phyloP scores from a whole-genome alignment of 2,797 vertebrate genomes.

The Anguilla megastoma region DNA sequence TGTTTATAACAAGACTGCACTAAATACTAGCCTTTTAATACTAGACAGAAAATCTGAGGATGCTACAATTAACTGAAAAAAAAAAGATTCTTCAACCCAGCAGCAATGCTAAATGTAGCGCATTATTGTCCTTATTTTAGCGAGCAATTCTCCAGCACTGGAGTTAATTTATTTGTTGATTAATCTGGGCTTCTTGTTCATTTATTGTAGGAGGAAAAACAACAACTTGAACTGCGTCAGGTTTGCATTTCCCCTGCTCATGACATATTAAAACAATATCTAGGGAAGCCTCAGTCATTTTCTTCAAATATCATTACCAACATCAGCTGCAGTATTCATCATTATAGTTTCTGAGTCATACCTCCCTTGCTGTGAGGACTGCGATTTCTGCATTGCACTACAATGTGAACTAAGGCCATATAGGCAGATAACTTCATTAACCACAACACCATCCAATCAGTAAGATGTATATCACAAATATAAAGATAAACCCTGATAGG shows the following conservation, averaged over 20 bases:
- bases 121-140: slow-evolving; percentile 9
- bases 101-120: not conserved
- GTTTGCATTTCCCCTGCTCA: not conserved
- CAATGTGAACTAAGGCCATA: not conserved
- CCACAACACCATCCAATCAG: too few species aligned
- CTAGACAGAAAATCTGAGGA: not conserved
- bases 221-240: not conserved
- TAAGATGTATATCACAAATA: too few species aligned
- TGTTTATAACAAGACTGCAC: not conserved
- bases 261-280: not conserved
- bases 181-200: not conserved
- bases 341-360: not conserved
- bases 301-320: not conserved
- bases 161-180: not conserved
- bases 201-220: not conserved
- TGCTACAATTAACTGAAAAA: not conserved
- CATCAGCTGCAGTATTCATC: not conserved
- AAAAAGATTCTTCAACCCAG: not conserved
- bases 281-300: not conserved
- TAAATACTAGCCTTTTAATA: not conserved
- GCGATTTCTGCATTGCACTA: not conserved
- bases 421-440: too few species aligned
- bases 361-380: not conserved
- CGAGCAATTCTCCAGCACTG: not conserved
- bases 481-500: too few species aligned